Evolutionary conservation across 2,888 invertebrate genomes (phyloP).

Genomic region (Agrypnus murinus): DNA sequence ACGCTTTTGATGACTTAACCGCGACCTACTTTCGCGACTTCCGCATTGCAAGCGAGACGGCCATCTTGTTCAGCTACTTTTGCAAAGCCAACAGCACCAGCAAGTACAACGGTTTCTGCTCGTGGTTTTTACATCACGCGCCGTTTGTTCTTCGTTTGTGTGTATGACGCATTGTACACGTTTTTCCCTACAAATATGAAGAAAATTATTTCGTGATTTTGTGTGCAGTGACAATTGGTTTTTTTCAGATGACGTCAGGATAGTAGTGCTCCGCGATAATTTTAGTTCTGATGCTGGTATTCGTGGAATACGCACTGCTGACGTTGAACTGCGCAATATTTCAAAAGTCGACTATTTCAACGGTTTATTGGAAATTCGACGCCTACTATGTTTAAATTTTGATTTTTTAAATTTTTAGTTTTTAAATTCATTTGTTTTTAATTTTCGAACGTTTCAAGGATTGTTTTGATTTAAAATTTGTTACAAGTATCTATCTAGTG

Average conservation of each 20-base stretch:
- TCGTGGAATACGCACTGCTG: conserved; percentile 30
- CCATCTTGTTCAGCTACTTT: conserved; percentile 59
- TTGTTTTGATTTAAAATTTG: not conserved
- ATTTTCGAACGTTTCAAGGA: not conserved
- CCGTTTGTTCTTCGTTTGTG: conserved; percentile 9
- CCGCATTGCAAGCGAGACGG: conserved; percentile 60
- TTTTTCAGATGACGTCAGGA: conserved; percentile 40
- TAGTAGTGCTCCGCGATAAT: conserved; percentile 33
- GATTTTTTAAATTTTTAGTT: not conserved
- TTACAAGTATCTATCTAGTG: conserved; percentile 20
- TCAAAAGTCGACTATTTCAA: conserved; percentile 9
- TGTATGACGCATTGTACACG: conserved; percentile 6
- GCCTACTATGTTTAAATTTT: not conserved
- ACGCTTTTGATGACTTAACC: conserved; percentile 19
- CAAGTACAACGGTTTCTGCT: conserved; percentile 50
- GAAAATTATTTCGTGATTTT: conserved; percentile 10
- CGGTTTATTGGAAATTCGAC: conserved; percentile 8
- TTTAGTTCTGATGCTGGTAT: conserved; percentile 25
- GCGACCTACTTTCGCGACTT: conserved; percentile 62
- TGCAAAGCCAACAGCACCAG: conserved; percentile 38
- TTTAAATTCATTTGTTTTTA: conserved; percentile 17
- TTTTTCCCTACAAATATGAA: conserved; percentile 2
- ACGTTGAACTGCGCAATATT: conserved; percentile 41
- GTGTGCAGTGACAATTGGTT: conserved; percentile 25
- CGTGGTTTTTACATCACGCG: conserved; percentile 18